A percentile compares a stretch with the other conserved stretches of the same genome.
These are phyloP conservation scores for Carollia perspicillata DNA, from an alignment of 2,113 vertebrate genomes.

Conservation along the genomic window DNA sequence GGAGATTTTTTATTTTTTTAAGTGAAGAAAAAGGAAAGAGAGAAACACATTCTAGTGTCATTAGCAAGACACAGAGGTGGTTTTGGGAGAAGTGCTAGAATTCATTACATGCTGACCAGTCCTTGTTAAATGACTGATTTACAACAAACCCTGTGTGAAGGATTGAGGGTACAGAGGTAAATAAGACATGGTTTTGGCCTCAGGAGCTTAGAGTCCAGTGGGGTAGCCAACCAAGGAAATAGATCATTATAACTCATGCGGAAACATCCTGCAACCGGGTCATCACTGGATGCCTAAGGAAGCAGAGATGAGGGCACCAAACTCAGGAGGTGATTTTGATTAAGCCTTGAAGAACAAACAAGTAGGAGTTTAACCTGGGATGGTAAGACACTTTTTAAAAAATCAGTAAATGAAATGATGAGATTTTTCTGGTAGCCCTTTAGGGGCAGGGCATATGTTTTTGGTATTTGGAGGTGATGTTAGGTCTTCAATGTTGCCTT, in stretches of 20 bases:
- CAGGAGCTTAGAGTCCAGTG: neutral
- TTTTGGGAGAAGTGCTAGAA: slow-evolving; percentile 31
- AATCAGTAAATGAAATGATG: neutral
- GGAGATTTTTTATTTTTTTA: neutral
- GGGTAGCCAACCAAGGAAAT: neutral
- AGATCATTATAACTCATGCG: neutral
- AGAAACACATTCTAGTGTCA: neutral
- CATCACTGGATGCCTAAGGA: slow-evolving; percentile 6
- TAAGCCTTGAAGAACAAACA: slow-evolving; percentile 22
- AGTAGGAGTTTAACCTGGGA: slow-evolving; percentile 31
- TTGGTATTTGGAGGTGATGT: neutral
- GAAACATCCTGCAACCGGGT: neutral
- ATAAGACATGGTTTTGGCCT: neutral
- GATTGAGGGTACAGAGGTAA: neutral
- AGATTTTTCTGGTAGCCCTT: neutral
- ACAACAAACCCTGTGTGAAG: neutral
- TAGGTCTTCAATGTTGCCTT: neutral
- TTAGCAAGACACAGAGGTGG: neutral
- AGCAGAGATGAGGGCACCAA: neutral
- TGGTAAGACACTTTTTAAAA: neutral
- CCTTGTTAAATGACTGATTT: neutral
- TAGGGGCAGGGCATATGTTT: neutral
- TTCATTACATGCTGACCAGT: neutral
- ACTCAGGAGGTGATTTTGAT: slow-evolving; percentile 32
- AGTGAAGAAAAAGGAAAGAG: neutral